These are phyloP conservation scores for Rhagium mordax DNA, from an alignment of 2,888 invertebrate species.

Conservation along the genomic window DNA sequence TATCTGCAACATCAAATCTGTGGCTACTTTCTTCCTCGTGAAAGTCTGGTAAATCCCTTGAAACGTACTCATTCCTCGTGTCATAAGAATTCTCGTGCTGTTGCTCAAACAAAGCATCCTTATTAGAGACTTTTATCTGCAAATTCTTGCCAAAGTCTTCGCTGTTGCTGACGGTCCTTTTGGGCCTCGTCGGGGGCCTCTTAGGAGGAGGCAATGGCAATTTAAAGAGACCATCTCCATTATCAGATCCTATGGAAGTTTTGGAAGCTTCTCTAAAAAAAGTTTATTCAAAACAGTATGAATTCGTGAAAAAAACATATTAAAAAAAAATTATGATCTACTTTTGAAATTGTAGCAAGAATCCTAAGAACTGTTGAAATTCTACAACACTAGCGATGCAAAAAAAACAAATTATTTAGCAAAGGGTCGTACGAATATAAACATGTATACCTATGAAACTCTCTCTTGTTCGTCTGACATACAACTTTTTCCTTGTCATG, in stretches of 20 bases:
- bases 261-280: background rate
- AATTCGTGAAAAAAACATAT: too few species aligned
- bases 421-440: too few species aligned
- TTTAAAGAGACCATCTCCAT: constrained; percentile 29
- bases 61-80: background rate
- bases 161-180: constrained; percentile 12
- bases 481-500: constrained; percentile 12
- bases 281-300: too few species aligned
- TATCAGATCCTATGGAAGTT: background rate
- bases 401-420: too few species aligned
- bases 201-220: constrained; percentile 32
- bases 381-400: too few species aligned
- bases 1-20: background rate
- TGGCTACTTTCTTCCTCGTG: background rate
- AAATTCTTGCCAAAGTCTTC: background rate
- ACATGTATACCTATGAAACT: constrained; percentile 11
- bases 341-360: too few species aligned
- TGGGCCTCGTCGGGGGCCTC: constrained; percentile 38
- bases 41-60: background rate
- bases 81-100: background rate
- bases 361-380: too few species aligned
- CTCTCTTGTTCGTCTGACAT: background rate
- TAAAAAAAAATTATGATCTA: too few species aligned
- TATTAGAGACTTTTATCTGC: constrained; percentile 7
- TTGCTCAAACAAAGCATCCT: background rate